Percentiles rank a stretch among this genome's conserved stretches.
phyloP scores from a whole-genome alignment of 2,113 vertebrate species.

The Scytalopus superciliaris region DNA sequence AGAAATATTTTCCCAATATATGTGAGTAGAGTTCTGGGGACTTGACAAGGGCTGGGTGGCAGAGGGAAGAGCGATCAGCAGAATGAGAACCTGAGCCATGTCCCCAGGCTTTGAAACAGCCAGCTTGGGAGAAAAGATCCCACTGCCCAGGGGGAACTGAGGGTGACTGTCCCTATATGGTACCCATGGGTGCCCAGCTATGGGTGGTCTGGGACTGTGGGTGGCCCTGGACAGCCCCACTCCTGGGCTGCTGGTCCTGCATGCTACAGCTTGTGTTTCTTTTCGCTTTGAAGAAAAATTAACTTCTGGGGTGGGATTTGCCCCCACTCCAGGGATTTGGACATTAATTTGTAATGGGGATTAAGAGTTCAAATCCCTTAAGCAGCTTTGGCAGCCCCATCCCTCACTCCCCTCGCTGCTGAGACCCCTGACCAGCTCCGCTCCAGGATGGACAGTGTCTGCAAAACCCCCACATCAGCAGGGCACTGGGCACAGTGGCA shows the following conservation, averaged over 20 bases:
- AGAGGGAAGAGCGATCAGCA: rapidly evolving
- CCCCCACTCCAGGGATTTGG: conserved; percentile 34
- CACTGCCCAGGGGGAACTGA: rapidly evolving
- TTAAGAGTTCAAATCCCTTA: conserved; percentile 62
- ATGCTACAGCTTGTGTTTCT: not conserved
- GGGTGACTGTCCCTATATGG: not conserved
- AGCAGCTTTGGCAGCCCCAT: conserved; percentile 50
- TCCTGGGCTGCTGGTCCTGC: not conserved
- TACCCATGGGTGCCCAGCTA: rapidly evolving
- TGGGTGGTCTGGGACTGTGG: not conserved
- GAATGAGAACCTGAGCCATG: rapidly evolving
- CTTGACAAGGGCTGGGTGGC: not conserved
- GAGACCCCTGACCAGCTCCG: rapidly evolving
- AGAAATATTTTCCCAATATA: not conserved
- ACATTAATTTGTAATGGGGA: conserved; percentile 57
- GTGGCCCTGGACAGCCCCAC: not conserved
- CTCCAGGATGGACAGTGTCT: not conserved
- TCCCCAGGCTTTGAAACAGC: not conserved
- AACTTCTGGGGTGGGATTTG: conserved; percentile 52
- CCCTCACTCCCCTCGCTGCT: not conserved
- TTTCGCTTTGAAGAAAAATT: conserved; percentile 10
- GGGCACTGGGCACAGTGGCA: rapidly evolving
- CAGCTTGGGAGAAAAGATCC: not conserved
- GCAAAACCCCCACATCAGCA: not conserved
- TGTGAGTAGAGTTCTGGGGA: not conserved